A percentile compares a stretch with the other conserved stretches of the same genome.
These are phyloP conservation scores for Platorchestia sp. DNA, from an alignment of 1,140 invertebrate genomes.

Conservation along the genomic window DNA sequence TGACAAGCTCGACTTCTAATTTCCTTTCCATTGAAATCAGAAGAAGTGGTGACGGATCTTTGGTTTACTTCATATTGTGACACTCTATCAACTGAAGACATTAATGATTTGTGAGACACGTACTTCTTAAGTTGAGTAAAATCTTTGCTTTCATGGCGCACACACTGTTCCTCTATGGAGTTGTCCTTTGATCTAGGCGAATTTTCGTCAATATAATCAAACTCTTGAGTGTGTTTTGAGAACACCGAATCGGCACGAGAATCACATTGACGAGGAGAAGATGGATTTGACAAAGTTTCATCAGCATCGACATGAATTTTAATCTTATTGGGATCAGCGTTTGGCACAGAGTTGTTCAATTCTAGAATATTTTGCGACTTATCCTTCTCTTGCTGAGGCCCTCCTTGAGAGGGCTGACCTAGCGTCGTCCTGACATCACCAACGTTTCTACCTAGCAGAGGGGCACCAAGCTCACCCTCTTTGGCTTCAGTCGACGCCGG, in stretches of 20 bases:
- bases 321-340: conserved; percentile 67
- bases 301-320: conserved; percentile 66
- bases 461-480: not conserved
- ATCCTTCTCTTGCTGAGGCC: not conserved
- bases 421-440: not conserved
- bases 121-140: not conserved
- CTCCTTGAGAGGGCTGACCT: not conserved
- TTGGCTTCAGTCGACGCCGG: not conserved
- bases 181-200: not conserved
- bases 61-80: not conserved
- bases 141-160: not conserved
- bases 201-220: conserved; percentile 3
- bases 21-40: not conserved
- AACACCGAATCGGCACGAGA: not conserved
- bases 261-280: not conserved
- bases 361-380: conserved; percentile 28
- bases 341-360: not conserved
- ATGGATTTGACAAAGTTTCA: conserved; percentile 59
- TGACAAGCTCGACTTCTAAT: not conserved
- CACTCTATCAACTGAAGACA: not conserved
- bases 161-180: not conserved
- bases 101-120: not conserved
- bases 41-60: not conserved
- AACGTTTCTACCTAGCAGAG: not conserved
- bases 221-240: not conserved